Evolutionary conservation across 2,888 invertebrate species (phyloP).

Genomic region (Stegana nigrithorax): DNA sequence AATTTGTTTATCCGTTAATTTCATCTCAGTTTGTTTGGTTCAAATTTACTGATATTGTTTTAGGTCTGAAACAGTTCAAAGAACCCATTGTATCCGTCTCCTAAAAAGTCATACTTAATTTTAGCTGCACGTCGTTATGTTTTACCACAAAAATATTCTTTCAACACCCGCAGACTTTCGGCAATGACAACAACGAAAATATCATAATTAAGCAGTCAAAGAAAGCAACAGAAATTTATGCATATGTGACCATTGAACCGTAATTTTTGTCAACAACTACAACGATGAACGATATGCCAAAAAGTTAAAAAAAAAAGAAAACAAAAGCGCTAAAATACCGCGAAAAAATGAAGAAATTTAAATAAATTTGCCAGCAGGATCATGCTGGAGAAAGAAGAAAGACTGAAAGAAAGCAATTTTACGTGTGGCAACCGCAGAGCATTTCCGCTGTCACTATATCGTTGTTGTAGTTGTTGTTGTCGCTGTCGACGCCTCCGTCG

Average conservation of each 20-base stretch:
- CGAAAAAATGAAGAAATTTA: background rate
- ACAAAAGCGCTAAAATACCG: background rate
- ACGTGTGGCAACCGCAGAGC: slow-evolving; percentile 10
- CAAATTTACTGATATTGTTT: no score
- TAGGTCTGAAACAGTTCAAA: no score
- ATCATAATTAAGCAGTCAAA: no score
- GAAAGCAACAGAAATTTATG: slow-evolving; percentile 5
- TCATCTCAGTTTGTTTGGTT: no score
- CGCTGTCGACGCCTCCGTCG: background rate
- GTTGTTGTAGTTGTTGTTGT: background rate
- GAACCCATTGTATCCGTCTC: no score
- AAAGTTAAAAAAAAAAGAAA: slow-evolving; percentile 3
- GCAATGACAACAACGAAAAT: no score
- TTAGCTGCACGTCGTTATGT: no score
- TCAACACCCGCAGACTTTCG: no score
- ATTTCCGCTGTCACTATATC: no score
- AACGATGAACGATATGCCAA: background rate
- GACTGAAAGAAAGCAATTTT: background rate
- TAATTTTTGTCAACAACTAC: background rate
- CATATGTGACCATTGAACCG: slow-evolving; percentile 11
- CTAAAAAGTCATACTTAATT: no score
- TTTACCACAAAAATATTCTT: no score
- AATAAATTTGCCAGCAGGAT: background rate
- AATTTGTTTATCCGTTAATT: no score
- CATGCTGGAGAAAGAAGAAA: background rate